Conservation (phyloP, 2,113 vertebrate genomes). For the Chroicocephalus ridibundus region DNA sequence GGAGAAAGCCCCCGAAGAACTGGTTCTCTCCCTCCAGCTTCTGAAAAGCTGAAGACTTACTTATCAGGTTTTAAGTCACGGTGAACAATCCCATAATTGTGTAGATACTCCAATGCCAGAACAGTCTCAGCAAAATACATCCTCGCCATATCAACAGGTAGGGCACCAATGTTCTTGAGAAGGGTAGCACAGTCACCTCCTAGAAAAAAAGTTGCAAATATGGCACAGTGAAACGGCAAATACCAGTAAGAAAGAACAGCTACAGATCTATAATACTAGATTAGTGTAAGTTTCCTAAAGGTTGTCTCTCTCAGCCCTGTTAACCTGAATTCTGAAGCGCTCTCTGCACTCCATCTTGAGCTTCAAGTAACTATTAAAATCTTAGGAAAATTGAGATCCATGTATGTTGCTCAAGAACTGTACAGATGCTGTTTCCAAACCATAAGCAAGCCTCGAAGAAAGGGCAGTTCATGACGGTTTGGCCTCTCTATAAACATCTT, state of each 20-base stretch:
- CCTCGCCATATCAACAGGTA: conserved; percentile 94
- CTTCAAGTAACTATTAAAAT: background rate
- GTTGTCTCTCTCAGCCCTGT: background rate
- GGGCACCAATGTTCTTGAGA: conserved; percentile 93
- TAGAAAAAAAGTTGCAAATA: conserved; percentile 46
- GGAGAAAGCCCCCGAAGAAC: background rate
- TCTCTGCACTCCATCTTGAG: background rate
- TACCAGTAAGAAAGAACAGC: background rate
- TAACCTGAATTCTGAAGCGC: background rate
- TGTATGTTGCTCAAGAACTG: background rate
- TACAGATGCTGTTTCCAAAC: background rate
- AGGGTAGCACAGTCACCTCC: conserved; percentile 96
- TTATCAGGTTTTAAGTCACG: conserved; percentile 98
- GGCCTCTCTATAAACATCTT: background rate
- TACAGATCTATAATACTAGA: background rate
- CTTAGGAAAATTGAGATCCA: background rate
- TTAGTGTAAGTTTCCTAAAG: background rate
- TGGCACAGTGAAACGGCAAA: background rate
- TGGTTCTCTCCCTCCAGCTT: background rate
- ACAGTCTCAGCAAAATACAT: conserved; percentile 98
- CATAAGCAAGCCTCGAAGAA: background rate
- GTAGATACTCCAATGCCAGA: conserved; percentile 92
- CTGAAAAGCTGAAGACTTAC: conserved; percentile 71
- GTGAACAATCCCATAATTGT: conserved; percentile 99
- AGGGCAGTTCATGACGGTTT: background rate